These are phyloP conservation scores for Urocyon cinereoargenteus DNA, from an alignment of 2,797 vertebrate species.

Conservation along the genomic window DNA sequence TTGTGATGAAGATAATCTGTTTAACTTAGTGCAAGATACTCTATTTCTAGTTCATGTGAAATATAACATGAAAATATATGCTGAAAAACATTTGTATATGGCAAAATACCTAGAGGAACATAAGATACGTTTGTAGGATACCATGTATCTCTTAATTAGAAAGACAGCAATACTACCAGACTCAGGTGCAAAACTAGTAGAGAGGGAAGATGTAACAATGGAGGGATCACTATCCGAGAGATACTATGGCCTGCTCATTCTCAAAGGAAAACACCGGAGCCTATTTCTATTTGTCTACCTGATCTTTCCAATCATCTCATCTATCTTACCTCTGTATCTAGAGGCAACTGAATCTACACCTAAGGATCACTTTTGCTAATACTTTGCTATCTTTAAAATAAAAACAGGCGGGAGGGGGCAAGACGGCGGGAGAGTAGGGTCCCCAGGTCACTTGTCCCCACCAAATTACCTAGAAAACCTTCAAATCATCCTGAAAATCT, in stretches of 20 bases:
- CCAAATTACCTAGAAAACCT: too few relatives aligned
- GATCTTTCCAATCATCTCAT: not conserved
- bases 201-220: not conserved
- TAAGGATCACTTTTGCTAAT: not conserved
- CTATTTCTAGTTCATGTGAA: not conserved
- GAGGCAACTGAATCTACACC: not conserved
- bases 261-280: not conserved
- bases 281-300: not conserved
- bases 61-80: not conserved
- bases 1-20: not conserved
- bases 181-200: not conserved
- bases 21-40: not conserved
- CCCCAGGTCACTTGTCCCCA: too few relatives aligned
- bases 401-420: too few relatives aligned
- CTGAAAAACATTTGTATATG: not conserved
- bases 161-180: not conserved
- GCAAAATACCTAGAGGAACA: not conserved
- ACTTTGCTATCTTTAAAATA: not conserved
- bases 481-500: too few relatives aligned
- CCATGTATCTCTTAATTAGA: not conserved
- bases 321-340: not conserved
- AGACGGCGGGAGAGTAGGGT: too few relatives aligned
- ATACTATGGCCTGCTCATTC: not conserved
- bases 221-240: not conserved
- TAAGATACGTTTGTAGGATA: not conserved